phyloP scores from a whole-genome alignment of 2,797 vertebrate species.

The Alfaro cultratus region DNA sequence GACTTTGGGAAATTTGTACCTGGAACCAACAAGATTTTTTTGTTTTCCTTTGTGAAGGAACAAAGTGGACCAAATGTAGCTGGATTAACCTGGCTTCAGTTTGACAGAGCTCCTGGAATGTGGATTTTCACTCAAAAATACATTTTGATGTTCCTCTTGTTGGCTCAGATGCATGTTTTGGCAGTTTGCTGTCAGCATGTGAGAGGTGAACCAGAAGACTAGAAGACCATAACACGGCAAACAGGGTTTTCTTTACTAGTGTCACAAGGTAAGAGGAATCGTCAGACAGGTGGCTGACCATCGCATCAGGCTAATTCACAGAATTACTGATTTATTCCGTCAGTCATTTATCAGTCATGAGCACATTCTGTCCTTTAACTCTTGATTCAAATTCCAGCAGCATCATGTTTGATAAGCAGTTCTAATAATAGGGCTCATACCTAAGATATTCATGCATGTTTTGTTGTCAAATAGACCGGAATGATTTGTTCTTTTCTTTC shows the following conservation, averaged over 20 bases:
- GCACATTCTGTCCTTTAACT: slow-evolving; percentile 25
- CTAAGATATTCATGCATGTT: slow-evolving; percentile 16
- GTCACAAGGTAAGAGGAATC: slow-evolving; percentile 49
- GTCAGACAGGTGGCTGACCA: slow-evolving; percentile 8
- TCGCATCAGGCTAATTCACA: neutral
- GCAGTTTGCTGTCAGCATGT: slow-evolving; percentile 16
- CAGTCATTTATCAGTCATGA: slow-evolving; percentile 10
- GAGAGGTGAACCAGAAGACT: slow-evolving; percentile 29
- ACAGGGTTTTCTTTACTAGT: slow-evolving; percentile 7
- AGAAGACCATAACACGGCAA: slow-evolving; percentile 19
- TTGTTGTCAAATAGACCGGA: slow-evolving; percentile 19
- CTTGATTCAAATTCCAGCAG: slow-evolving; percentile 41
- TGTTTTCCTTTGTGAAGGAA: neutral
- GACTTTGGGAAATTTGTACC: slow-evolving; percentile 12
- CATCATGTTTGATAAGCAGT: slow-evolving; percentile 16
- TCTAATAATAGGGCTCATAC: slow-evolving; percentile 59
- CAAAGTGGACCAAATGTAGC: neutral
- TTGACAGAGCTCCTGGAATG: slow-evolving; percentile 5
- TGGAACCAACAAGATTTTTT: slow-evolving; percentile 1
- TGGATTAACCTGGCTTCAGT: neutral
- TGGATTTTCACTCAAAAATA: neutral
- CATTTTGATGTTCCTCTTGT: neutral
- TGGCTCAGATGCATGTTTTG: slow-evolving; percentile 22
- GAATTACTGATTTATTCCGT: slow-evolving; percentile 17
- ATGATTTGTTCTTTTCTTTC: neutral